Evolutionary conservation across 1,140 invertebrate genomes (phyloP).

Genomic region (Ericerus pela): DNA sequence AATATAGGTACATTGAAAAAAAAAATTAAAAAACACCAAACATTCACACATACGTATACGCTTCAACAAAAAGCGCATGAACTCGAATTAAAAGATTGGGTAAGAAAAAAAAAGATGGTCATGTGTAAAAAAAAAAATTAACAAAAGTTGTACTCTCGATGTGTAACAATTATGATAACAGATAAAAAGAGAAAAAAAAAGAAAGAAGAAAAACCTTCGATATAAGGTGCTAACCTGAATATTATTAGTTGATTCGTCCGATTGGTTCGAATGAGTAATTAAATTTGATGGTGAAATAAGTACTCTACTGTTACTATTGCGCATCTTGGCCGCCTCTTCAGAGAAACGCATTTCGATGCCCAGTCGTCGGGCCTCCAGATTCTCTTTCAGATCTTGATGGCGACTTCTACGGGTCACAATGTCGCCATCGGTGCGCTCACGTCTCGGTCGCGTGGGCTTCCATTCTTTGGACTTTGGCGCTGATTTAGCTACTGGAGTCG

Average conservation of each 20-base stretch:
- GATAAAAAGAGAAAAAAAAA: not conserved
- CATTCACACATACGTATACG: too few relatives aligned
- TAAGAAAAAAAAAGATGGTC: too few relatives aligned
- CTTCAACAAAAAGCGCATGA: too few relatives aligned
- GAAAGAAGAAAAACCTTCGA: not conserved
- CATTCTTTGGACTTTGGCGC: constrained; percentile 16
- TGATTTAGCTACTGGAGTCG: not conserved
- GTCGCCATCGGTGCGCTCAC: constrained; percentile 74
- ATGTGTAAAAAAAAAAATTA: too few relatives aligned
- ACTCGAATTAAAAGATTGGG: too few relatives aligned
- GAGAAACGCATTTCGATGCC: constrained; percentile 25
- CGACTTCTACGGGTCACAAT: constrained; percentile 45
- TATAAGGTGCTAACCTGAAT: not conserved
- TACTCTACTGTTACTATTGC: constrained; percentile 13
- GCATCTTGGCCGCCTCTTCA: constrained; percentile 15
- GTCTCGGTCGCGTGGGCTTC: constrained; percentile 41
- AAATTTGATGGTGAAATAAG: constrained; percentile 3
- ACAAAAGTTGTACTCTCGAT: too few relatives aligned
- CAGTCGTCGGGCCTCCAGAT: constrained; percentile 33
- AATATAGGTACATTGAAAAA: too few relatives aligned
- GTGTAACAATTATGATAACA: too few relatives aligned
- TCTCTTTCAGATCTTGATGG: constrained; percentile 30
- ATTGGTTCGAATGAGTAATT: not conserved
- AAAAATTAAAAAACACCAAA: too few relatives aligned
- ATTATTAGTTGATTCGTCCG: not conserved